Conservation (phyloP, 2,888 invertebrate genomes). For the Agapostemon virescens region DNA sequence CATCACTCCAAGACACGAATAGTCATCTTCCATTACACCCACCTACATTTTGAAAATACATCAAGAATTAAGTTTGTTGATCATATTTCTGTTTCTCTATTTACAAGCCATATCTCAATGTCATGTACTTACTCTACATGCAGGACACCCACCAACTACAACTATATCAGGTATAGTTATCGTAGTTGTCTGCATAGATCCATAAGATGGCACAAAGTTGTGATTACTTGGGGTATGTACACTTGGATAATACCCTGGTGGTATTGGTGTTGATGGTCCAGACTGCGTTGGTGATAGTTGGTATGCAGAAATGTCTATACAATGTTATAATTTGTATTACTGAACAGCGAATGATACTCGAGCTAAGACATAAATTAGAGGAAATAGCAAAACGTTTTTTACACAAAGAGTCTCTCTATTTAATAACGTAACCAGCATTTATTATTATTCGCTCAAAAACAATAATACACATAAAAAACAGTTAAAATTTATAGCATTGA, state of each 20-base stretch:
- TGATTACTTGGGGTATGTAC: constrained; percentile 67
- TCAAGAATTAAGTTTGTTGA: background rate
- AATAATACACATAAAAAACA: no score
- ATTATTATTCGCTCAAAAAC: no score
- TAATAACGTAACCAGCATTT: no score
- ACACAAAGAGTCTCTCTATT: no score
- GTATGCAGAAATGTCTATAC: constrained; percentile 36
- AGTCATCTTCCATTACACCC: constrained; percentile 93
- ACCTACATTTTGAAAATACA: constrained; percentile 80
- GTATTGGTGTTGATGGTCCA: constrained; percentile 70
- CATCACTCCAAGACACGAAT: constrained; percentile 90
- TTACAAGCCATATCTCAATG: background rate
- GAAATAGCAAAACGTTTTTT: no score
- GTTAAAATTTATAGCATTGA: no score
- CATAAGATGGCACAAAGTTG: constrained; percentile 82
- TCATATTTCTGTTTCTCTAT: background rate
- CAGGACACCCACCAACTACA: constrained; percentile 92
- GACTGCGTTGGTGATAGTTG: constrained; percentile 81
- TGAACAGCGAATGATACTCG: background rate
- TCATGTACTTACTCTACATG: constrained; percentile 86
- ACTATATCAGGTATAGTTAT: constrained; percentile 89
- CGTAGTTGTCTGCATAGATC: constrained; percentile 82
- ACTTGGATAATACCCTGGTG: constrained; percentile 83
- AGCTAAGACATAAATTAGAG: background rate
- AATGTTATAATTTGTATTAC: background rate